Evolutionary conservation across 2,888 invertebrate species (phyloP), one percentile per base, ranked within the genome.

Genomic region (Andrena chrysosceles): DNA sequence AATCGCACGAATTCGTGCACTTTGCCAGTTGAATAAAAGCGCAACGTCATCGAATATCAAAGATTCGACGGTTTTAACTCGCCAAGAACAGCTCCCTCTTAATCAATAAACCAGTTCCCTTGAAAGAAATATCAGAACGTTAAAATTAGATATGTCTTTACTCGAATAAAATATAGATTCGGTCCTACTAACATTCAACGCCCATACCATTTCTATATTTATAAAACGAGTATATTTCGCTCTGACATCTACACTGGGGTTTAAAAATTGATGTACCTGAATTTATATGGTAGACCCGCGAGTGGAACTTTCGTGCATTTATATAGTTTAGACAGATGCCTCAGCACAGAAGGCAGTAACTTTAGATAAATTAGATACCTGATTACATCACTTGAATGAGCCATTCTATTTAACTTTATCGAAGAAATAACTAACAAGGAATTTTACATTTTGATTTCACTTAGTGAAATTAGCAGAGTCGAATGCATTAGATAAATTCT

Each of bases 221-320:
- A 5, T 23, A 16, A 48, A 77, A 54, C 54, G n/a, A 16, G n/a
- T 64, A n/a, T 56, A 31, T 23, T 64, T 63, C 42, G 23, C 23
- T 48, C n/a, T 72, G 72, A 64, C 77, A 64, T 54, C 63, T 48
- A 26, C 31, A 56, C 23, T 33, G 42, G 7, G 64, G 5, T 42
- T 77, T 31, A 64, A 72, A 42, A 54, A 72, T 77, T 64, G 56
- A 71, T 52, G 60, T n/a, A 49, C 48, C 56, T 59, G n/a, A 10
- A 64, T 5, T 63, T 20, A 23, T 48, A 33, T 33, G 49, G 23
- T 56, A 6, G 1, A 52, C 29, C 8, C 56, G 42, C 42, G 42
- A 42, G 13, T 1, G 4, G 16, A 42, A 42, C 42, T 42, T 42
- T 42, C 16, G 42, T 42, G 16, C 1, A 16, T 16, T 42, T 42